Conservation (phyloP, 2,797 vertebrate species). For the Enteromius mattozi region DNA sequence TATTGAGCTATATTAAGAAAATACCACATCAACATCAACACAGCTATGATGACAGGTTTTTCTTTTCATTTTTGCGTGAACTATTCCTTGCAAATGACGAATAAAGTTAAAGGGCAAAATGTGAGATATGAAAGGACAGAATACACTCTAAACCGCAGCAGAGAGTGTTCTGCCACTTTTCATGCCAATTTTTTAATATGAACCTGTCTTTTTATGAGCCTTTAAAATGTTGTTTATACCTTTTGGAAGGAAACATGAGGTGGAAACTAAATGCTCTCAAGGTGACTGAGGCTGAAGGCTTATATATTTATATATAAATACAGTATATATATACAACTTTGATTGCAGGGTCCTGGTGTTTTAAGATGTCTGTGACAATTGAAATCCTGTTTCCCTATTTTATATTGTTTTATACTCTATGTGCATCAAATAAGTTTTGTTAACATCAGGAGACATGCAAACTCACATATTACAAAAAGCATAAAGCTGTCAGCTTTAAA, state of each 20-base stretch:
- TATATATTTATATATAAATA: background rate
- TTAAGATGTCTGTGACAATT: conserved; percentile 9
- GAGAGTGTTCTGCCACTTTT: conserved; percentile 16
- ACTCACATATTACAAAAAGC: conserved; percentile 5
- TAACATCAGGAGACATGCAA: conserved; percentile 39
- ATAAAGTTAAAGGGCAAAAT: conserved; percentile 14
- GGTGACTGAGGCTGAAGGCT: conserved; percentile 1
- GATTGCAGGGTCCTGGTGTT: background rate
- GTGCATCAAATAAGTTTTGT: conserved; percentile 24
- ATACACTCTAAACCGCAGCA: conserved; percentile 3
- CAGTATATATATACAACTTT: conserved; percentile 12
- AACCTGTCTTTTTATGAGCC: conserved; percentile 39
- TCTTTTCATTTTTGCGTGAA: background rate
- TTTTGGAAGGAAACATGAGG: conserved; percentile 21
- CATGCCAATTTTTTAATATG: conserved; percentile 30
- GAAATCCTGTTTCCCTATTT: background rate
- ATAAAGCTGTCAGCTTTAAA: conserved; percentile 49
- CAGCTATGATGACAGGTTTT: background rate
- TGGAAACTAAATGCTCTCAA: conserved; percentile 28
- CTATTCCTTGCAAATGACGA: background rate
- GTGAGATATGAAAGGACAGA: conserved; percentile 12
- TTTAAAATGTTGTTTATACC: conserved; percentile 34
- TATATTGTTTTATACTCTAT: conserved; percentile 18
- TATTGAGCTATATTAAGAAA: background rate
- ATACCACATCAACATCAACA: background rate